phyloP scores from a whole-genome alignment of 2,888 invertebrate genomes.

The Dolomedes plantarius region DNA sequence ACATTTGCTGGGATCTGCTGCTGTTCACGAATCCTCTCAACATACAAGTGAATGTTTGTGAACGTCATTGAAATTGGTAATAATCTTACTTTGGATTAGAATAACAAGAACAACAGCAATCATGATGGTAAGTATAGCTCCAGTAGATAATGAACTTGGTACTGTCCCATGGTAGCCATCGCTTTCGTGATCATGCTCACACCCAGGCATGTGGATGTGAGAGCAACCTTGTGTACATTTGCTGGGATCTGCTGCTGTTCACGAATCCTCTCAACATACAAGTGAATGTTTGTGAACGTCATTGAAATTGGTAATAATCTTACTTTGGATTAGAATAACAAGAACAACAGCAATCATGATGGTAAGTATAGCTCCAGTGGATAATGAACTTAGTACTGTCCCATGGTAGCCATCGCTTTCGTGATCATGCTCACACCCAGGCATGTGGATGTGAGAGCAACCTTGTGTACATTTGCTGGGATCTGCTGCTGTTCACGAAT shows the following conservation, averaged over 20 bases:
- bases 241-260: conserved; percentile 73
- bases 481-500: conserved; percentile 74
- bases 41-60: too few relatives aligned
- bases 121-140: conserved; percentile 89
- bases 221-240: conserved; percentile 70
- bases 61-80: too few relatives aligned
- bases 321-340: conserved; percentile 83
- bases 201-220: conserved; percentile 68
- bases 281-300: too few relatives aligned
- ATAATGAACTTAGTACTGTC: conserved; percentile 41
- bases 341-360: conserved; percentile 88
- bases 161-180: conserved; percentile 38
- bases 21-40: too few relatives aligned
- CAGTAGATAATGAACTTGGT: conserved; percentile 73
- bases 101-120: conserved; percentile 87
- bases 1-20: conserved; percentile 73
- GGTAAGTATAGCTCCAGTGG: conserved; percentile 84
- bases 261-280: too few relatives aligned
- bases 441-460: conserved; percentile 67
- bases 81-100: too few relatives aligned
- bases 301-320: too few relatives aligned
- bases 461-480: conserved; percentile 72
- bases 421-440: conserved; percentile 57
- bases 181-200: conserved; percentile 47
- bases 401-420: conserved; percentile 44